Conservation (phyloP, 1,140 invertebrate genomes). For the Monomorium pharaonis region DNA sequence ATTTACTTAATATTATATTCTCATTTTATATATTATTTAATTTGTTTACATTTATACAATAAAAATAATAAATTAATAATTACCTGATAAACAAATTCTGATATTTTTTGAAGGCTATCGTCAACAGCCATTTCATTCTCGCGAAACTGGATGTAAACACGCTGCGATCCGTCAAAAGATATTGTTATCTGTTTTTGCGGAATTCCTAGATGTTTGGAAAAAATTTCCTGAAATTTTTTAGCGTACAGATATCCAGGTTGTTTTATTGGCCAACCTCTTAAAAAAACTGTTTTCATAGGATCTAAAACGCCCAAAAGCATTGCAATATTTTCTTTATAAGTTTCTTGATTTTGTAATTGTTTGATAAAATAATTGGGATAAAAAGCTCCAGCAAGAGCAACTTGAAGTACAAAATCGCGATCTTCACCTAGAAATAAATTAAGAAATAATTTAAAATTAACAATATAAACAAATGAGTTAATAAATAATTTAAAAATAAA, state of each 20-base stretch:
- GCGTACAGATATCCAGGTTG: conserved; percentile 91
- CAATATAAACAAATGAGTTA: not conserved
- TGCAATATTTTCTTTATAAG: conserved; percentile 87
- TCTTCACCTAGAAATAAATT: conserved; percentile 77
- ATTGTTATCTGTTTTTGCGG: conserved; percentile 85
- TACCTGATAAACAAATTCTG: conserved; percentile 90
- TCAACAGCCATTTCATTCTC: conserved; percentile 37
- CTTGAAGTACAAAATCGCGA: conserved; percentile 88
- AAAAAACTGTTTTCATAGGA: conserved; percentile 91
- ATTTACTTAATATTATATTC: not conserved
- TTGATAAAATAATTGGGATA: conserved; percentile 97
- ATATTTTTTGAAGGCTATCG: conserved; percentile 87
- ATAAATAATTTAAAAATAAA: not conserved
- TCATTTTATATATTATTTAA: not conserved
- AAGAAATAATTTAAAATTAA: not conserved
- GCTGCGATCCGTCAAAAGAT: conserved; percentile 87
- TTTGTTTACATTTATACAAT: not conserved
- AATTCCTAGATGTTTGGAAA: conserved; percentile 81
- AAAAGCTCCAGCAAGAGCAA: conserved; percentile 88
- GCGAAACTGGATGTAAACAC: conserved; percentile 85
- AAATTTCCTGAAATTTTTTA: conserved; percentile 86
- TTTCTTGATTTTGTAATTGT: conserved; percentile 80
- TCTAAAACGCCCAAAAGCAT: conserved; percentile 89
- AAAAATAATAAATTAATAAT: conserved; percentile 13
- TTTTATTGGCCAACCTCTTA: conserved; percentile 89